Evolutionary conservation across 2,888 invertebrate genomes (phyloP).

Genomic region (Drosophila acutilabella): DNA sequence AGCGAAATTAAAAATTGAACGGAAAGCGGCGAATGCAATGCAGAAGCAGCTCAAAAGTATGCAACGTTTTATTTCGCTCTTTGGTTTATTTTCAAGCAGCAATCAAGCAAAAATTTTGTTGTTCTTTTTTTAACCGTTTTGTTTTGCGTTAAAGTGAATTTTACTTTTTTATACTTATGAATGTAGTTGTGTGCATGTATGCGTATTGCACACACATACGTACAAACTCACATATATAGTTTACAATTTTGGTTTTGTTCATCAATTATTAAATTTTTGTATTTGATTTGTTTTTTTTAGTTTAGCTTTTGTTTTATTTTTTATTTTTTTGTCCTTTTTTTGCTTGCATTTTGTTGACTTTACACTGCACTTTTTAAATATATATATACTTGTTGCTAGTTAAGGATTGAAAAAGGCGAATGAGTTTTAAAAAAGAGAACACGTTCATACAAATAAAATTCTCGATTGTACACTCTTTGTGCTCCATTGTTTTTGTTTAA

Average conservation of each 20-base stretch:
- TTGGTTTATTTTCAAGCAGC: conserved; percentile 31
- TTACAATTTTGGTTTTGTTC: conserved; percentile 23
- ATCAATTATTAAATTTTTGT: conserved; percentile 25
- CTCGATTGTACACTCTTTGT: conserved; percentile 44
- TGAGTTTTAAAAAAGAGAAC: conserved; percentile 34
- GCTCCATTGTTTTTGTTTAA: conserved; percentile 32
- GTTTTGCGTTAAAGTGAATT: conserved; percentile 29
- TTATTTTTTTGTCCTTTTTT: conserved; percentile 11
- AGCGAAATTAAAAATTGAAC: conserved; percentile 26
- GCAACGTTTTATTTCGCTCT: conserved; percentile 39
- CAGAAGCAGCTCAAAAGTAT: conserved; percentile 54
- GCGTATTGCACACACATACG: conserved; percentile 22
- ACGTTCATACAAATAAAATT: conserved; percentile 39
- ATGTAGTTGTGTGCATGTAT: conserved; percentile 32
- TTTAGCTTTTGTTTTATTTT: conserved; percentile 2
- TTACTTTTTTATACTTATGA: conserved; percentile 48
- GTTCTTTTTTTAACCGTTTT: conserved; percentile 12
- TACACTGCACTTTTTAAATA: conserved; percentile 39
- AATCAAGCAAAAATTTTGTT: conserved; percentile 43
- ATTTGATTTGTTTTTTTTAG: conserved; percentile 10
- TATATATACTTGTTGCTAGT: conserved; percentile 39
- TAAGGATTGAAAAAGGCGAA: conserved; percentile 33
- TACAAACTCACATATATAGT: conserved; percentile 13
- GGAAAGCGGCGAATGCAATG: conserved; percentile 48
- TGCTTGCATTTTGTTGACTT: conserved; percentile 45